phyloP scores from a whole-genome alignment of 2,888 invertebrate genomes.

The Pinctada fucata region DNA sequence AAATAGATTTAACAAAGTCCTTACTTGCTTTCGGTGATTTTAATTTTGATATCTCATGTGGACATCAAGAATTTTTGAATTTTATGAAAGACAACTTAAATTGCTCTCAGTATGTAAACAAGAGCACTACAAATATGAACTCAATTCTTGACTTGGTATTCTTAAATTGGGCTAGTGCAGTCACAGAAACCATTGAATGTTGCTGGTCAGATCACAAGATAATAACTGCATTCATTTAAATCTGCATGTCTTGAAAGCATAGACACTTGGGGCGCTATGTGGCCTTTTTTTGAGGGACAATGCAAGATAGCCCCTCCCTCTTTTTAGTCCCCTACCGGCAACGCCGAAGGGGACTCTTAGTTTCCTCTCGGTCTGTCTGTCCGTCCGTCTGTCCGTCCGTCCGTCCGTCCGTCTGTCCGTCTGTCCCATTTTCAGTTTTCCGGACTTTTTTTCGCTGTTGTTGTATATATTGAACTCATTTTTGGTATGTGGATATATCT shows the following conservation, averaged over 20 bases:
- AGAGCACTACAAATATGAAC: constrained; percentile 28
- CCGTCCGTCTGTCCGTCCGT: too few species aligned
- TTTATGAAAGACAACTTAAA: neutral
- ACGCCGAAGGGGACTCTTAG: neutral
- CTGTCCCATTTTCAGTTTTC: too few species aligned
- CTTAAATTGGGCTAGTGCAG: neutral
- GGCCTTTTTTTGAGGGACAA: neutral
- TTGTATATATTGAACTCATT: too few species aligned
- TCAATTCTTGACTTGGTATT: neutral
- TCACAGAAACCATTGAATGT: constrained; percentile 1
- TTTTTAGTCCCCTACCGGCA: neutral
- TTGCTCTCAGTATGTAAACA: constrained; percentile 4
- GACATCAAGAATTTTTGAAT: too few species aligned
- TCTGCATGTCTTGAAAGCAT: neutral
- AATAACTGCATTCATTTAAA: neutral
- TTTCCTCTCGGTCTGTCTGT: neutral
- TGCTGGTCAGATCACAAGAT: neutral
- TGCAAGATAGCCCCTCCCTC: constrained; percentile 2
- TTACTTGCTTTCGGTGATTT: neutral
- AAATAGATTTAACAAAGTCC: neutral
- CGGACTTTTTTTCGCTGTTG: too few species aligned
- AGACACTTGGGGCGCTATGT: neutral
- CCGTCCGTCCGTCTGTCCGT: too few species aligned
- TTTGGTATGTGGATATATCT: too few species aligned
- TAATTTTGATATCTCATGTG: neutral